Evolutionary conservation across 2,113 vertebrate species (phyloP).

Genomic region (Morone chrysops): DNA sequence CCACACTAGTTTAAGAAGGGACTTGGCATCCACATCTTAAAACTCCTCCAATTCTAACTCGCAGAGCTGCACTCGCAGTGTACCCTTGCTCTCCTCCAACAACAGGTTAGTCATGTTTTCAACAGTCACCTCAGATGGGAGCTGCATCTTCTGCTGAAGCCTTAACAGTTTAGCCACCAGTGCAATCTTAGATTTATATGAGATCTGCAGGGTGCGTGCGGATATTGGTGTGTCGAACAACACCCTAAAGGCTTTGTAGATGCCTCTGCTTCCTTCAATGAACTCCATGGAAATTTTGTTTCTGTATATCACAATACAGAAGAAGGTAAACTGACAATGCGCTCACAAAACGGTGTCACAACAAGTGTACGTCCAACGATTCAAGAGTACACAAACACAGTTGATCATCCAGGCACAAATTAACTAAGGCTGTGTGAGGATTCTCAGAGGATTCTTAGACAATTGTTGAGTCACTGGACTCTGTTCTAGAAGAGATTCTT

Average conservation of each 20-base stretch:
- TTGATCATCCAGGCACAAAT: not conserved
- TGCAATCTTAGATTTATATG: too few relatives aligned
- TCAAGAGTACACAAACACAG: not conserved
- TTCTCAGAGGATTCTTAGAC: not conserved
- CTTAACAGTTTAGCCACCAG: not conserved
- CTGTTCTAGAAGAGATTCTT: too few relatives aligned
- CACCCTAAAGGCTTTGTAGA: too few relatives aligned
- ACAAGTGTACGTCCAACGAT: not conserved
- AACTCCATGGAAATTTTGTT: not conserved
- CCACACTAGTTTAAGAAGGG: too few relatives aligned
- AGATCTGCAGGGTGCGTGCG: not conserved
- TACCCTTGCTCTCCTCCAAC: not conserved
- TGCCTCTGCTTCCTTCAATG: too few relatives aligned
- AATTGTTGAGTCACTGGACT: not conserved
- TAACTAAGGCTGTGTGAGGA: not conserved
- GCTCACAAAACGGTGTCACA: not conserved
- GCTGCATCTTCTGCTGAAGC: not conserved
- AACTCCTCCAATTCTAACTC: too few relatives aligned
- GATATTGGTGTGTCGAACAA: too few relatives aligned
- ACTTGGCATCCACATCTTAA: too few relatives aligned
- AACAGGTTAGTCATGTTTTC: not conserved
- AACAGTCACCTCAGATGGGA: not conserved
- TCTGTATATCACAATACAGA: constrained; percentile 1
- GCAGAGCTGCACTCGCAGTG: too few relatives aligned
- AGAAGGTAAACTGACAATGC: not conserved